Conservation (phyloP, 2,888 invertebrate species). For the Lepidochrysops patricia region DNA sequence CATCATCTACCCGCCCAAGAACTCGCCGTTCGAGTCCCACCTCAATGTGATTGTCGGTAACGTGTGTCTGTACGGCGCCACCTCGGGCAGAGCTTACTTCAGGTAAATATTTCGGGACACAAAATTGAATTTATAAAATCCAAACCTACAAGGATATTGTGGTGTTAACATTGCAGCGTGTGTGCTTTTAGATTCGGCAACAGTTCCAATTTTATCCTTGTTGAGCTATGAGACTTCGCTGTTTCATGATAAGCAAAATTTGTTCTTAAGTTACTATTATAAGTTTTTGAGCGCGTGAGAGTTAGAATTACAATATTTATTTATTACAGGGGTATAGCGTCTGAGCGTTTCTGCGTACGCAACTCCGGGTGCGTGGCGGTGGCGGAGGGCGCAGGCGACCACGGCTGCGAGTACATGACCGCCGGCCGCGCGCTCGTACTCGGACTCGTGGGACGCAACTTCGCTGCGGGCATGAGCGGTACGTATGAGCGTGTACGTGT, state of each 20-base stretch:
- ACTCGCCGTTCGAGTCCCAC: constrained; percentile 90
- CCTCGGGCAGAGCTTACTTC: constrained; percentile 94
- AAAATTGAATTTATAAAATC: too few species aligned
- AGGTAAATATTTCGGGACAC: constrained; percentile 52
- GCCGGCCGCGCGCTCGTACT: constrained; percentile 93
- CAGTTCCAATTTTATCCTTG: too few species aligned
- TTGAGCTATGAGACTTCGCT: too few species aligned
- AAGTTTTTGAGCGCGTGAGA: too few species aligned
- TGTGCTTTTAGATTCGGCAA: too few species aligned
- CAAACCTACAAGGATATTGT: too few species aligned
- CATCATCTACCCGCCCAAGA: constrained; percentile 92
- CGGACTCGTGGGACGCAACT: constrained; percentile 96
- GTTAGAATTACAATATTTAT: too few species aligned
- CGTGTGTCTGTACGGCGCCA: constrained; percentile 98
- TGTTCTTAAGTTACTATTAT: too few species aligned
- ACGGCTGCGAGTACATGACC: constrained; percentile 99
- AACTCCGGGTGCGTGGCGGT: constrained; percentile 98
- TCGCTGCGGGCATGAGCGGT: constrained; percentile 99
- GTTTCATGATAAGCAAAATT: too few species aligned
- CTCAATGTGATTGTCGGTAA: constrained; percentile 98
- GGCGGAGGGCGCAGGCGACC: constrained; percentile 98
- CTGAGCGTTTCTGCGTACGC: constrained; percentile 98
- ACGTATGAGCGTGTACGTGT: constrained; percentile 8
- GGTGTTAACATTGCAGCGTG: too few species aligned
- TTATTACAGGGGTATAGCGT: constrained; percentile 87